Conservation (phyloP, 2,113 vertebrate species). For the Caranx ignobilis region DNA sequence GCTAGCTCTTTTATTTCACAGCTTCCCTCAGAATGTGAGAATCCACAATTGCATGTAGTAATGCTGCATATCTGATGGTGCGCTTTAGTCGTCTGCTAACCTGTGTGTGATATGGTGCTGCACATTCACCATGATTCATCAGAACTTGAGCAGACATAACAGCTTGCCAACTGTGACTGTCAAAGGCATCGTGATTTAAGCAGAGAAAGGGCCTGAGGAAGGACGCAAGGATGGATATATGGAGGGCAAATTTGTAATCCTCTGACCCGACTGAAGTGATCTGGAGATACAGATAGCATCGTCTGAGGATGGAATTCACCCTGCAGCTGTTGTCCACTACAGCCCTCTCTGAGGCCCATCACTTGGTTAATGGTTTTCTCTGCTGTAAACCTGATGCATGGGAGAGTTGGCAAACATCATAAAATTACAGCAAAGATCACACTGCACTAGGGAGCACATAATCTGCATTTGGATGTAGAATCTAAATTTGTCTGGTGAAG, state of each 20-base stretch:
- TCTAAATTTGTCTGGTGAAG: neutral
- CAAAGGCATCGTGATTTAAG: neutral
- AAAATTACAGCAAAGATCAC: neutral
- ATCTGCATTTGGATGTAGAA: neutral
- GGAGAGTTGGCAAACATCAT: neutral
- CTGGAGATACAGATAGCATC: neutral
- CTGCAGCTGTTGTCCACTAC: neutral
- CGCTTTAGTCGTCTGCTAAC: constrained; percentile 20
- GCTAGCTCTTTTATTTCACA: constrained; percentile 42
- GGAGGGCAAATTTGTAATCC: neutral
- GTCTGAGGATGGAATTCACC: constrained; percentile 4
- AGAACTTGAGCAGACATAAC: neutral
- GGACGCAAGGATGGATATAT: neutral
- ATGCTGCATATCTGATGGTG: constrained; percentile 12
- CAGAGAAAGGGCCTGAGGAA: neutral
- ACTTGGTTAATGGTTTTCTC: neutral
- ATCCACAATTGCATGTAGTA: constrained; percentile 26
- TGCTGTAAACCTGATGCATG: neutral
- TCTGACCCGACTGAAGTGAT: neutral
- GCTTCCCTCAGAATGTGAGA: constrained; percentile 42
- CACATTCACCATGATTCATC: constrained; percentile 21
- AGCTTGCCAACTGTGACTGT: constrained; percentile 9
- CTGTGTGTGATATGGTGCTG: constrained; percentile 7
- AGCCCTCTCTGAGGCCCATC: neutral
- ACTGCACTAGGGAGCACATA: neutral